phyloP scores from a whole-genome alignment of 2,797 vertebrate genomes.

The Poeciliopsis infans region DNA sequence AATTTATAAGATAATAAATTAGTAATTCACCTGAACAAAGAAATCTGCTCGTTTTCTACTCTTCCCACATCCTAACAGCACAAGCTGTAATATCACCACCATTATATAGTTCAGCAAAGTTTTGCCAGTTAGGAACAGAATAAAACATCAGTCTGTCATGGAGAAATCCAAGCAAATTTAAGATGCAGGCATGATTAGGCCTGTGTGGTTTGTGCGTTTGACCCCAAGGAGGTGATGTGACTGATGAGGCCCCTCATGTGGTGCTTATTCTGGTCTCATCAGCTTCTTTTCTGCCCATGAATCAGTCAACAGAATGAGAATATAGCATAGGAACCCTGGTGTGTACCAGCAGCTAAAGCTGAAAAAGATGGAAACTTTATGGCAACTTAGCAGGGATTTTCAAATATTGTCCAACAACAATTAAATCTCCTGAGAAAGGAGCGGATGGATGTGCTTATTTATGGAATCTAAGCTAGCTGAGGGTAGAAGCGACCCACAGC shows the following conservation, averaged over 20 bases:
- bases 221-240: slow-evolving; percentile 69
- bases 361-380: slow-evolving; percentile 43
- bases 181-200: slow-evolving; percentile 26
- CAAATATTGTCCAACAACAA: slow-evolving; percentile 55
- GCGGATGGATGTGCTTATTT: slow-evolving; percentile 46
- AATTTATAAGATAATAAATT: background rate
- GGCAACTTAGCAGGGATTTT: slow-evolving; percentile 56
- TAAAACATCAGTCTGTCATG: slow-evolving; percentile 23
- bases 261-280: slow-evolving; percentile 52
- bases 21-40: background rate
- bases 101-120: slow-evolving; percentile 8
- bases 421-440: slow-evolving; percentile 55
- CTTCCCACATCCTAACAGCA: background rate
- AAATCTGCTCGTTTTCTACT: background rate
- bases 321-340: slow-evolving; percentile 46
- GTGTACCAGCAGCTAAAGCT: slow-evolving; percentile 39
- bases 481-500: slow-evolving; percentile 35
- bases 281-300: slow-evolving; percentile 69
- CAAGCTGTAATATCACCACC: background rate
- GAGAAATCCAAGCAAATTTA: slow-evolving; percentile 37
- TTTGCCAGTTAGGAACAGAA: background rate
- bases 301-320: slow-evolving; percentile 54
- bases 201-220: slow-evolving; percentile 32
- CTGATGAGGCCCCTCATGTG: slow-evolving; percentile 62
- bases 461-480: slow-evolving; percentile 20